Evolutionary conservation across 2,797 vertebrate genomes (phyloP).

Genomic region (Hybognathus amarus): DNA sequence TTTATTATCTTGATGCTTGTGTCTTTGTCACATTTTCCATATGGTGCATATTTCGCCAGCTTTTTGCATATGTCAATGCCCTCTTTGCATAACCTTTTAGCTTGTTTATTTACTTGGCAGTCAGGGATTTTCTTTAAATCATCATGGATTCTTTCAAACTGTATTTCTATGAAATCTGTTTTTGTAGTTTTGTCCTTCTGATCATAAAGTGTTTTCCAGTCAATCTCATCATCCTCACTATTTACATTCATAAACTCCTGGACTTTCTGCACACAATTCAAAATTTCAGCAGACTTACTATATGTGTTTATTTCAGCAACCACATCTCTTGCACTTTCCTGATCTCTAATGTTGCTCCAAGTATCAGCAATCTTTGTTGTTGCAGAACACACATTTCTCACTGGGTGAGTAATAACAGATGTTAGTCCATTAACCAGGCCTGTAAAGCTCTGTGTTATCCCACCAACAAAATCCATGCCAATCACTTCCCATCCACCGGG

Average conservation of each 20-base stretch:
- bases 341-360: too few species aligned
- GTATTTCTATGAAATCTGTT: too few species aligned
- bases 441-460: rapidly evolving
- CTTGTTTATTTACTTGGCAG: too few species aligned
- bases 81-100: constrained; percentile 2
- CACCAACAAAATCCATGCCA: too few species aligned
- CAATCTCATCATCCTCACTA: neutral
- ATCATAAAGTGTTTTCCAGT: constrained; percentile 22
- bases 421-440: too few species aligned
- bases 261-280: neutral
- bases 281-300: constrained; percentile 23
- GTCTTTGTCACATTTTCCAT: neutral
- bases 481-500: too few species aligned
- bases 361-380: too few species aligned
- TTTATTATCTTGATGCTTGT: neutral
- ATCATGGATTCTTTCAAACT: too few species aligned
- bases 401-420: too few species aligned
- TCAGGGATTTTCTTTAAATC: too few species aligned
- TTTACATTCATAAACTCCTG: neutral
- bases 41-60: neutral
- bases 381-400: too few species aligned
- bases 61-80: neutral
- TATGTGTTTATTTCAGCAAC: neutral
- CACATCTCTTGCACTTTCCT: neutral
- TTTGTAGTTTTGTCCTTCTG: neutral